Evolutionary conservation across 2,888 invertebrate genomes (phyloP).

Genomic region (Tortricodes alternella): DNA sequence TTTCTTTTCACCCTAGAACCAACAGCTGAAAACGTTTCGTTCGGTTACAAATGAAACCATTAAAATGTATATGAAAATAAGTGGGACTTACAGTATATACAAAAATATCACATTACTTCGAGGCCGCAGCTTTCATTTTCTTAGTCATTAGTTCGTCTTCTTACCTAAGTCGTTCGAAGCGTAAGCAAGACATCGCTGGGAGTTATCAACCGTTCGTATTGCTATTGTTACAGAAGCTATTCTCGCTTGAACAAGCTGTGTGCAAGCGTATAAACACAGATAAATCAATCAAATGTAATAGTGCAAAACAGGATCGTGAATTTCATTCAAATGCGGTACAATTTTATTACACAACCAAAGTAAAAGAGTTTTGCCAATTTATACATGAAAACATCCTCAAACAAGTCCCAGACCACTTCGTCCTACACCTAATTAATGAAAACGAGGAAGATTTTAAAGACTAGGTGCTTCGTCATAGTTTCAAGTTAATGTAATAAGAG

Average conservation of each 20-base stretch:
- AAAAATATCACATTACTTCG: constrained; percentile 83
- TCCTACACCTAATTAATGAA: constrained; percentile 48
- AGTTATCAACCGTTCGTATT: constrained; percentile 26
- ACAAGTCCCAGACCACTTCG: constrained; percentile 42
- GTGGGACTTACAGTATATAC: constrained; percentile 82
- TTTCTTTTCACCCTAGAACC: constrained; percentile 54
- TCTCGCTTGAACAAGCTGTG: constrained; percentile 18
- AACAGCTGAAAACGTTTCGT: constrained; percentile 64
- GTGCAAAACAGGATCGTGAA: constrained; percentile 29
- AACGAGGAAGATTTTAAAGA: constrained; percentile 53
- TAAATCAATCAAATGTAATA: constrained; percentile 16
- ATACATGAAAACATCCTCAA: constrained; percentile 42
- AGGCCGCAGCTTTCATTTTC: constrained; percentile 82
- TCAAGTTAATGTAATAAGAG: constrained; percentile 47
- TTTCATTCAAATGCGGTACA: constrained; percentile 30
- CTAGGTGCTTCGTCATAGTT: constrained; percentile 57
- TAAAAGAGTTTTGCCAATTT: constrained; percentile 32
- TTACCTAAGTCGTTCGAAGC: constrained; percentile 77
- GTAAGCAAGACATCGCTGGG: constrained; percentile 62
- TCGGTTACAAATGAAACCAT: constrained; percentile 76
- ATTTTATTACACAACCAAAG: constrained; percentile 22
- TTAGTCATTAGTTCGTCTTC: constrained; percentile 76
- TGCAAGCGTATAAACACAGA: constrained; percentile 27
- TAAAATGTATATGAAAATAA: constrained; percentile 83
- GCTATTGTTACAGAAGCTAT: constrained; percentile 28